These are phyloP conservation scores for Cephus spinipes DNA, from an alignment of 2,888 invertebrate genomes.

Conservation along the genomic window DNA sequence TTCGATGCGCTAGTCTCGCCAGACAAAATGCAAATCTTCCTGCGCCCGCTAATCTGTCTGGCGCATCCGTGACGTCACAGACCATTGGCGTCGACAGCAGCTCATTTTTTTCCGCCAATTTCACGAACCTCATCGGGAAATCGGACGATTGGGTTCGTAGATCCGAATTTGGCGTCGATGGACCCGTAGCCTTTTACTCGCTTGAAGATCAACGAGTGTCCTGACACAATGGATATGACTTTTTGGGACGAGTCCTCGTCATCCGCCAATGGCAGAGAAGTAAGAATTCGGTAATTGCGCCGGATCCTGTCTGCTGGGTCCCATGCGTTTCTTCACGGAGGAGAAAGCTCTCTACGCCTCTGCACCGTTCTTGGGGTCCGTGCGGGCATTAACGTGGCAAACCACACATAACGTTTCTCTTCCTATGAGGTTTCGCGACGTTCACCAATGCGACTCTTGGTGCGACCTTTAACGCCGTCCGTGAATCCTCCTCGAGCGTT, in stretches of 20 bases:
- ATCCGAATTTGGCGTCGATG: neutral
- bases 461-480: neutral
- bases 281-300: slow-evolving; percentile 4
- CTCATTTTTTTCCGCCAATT: neutral
- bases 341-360: slow-evolving; percentile 54
- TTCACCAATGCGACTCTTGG: neutral
- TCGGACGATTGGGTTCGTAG: neutral
- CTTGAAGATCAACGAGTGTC: neutral
- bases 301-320: neutral
- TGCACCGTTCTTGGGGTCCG: slow-evolving; percentile 32
- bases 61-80: slow-evolving; percentile 60
- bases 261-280: slow-evolving; percentile 5
- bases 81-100: slow-evolving; percentile 49
- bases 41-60: slow-evolving; percentile 61
- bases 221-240: neutral
- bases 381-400: slow-evolving; percentile 44
- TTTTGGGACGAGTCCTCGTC: neutral
- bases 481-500: neutral
- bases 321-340: slow-evolving; percentile 14
- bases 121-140: neutral
- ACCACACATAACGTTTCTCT: slow-evolving; percentile 47
- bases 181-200: neutral
- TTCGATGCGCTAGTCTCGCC: slow-evolving; percentile 35
- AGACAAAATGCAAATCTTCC: slow-evolving; percentile 61
- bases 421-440: slow-evolving; percentile 45